Base-by-base conservation (phyloP, 2,797 vertebrate genomes). In the Melanotaenia boesemani region DNA sequence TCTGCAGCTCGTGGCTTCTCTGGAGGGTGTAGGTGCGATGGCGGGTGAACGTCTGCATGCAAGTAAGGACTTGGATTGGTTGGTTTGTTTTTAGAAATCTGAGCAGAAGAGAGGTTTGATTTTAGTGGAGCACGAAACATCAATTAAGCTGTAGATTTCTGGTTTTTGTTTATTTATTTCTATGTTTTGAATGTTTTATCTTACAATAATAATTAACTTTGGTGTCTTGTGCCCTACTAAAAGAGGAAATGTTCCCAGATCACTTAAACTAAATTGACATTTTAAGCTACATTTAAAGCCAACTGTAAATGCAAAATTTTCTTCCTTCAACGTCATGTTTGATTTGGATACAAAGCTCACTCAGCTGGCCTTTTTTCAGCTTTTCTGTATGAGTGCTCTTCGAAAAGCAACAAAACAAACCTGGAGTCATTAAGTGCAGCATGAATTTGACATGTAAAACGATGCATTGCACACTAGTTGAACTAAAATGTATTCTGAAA, bases 41-140 rank as follows among this genome's bases (percentile, higher is more conserved):
- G 76, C 64, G 22, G 66, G 46, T 66, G 77, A 86, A 67, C 67
- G 80, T 94, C 93, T 92, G 86, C 79, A 20, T 92, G 91, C 80
- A 90, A 93, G 90, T 68, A 91, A 88, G 87, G 81, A 91, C 80
- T 74, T 76, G 84, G 86, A 83, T 89, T 86, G 91, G 69, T 92
- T 84, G 80, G 66, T 82, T 92, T 79, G 67, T 78, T 88, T 92
- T 94, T 91, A 94, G 80, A 89, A 85, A 93, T 92, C 93, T 94
- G 81, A 92, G 83, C 76, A 18, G 83, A 89, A 93, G 78, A 93
- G 77, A 94, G 79, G 90, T 70, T 89, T 83, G 70, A 83, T 81
- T 91, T 93, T 90, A 92, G 88, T 83, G 52, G 20, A 32, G 82
- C 22, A 64, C 18, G 68, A 52, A 62, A 72, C 68, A 75, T 20